Conservation (phyloP, 2,888 invertebrate species). For the Chironomus tentans region DNA sequence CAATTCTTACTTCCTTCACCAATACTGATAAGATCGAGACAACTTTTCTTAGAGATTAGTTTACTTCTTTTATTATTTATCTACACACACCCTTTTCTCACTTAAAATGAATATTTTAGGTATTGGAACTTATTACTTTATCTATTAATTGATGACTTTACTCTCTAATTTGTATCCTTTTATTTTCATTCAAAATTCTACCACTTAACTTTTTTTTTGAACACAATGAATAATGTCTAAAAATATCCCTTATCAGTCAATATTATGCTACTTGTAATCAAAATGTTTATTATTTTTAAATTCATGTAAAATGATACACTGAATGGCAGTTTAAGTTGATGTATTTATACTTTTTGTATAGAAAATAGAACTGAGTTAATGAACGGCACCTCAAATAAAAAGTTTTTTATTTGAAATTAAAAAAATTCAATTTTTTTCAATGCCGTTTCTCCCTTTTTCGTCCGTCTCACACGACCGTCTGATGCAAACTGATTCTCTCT, state of each 20-base stretch:
- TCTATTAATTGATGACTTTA: too few relatives aligned
- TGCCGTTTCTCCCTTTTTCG: neutral
- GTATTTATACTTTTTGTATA: too few relatives aligned
- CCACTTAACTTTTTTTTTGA: neutral
- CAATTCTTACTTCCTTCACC: neutral
- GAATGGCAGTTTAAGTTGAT: neutral
- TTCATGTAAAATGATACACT: neutral
- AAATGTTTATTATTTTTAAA: neutral
- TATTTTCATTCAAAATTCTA: too few relatives aligned
- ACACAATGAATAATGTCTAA: neutral
- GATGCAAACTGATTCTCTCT: slow-evolving; percentile 18
- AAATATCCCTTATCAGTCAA: neutral
- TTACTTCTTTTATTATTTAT: neutral
- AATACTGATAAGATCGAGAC: neutral
- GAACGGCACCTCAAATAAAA: neutral
- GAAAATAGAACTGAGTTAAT: neutral
- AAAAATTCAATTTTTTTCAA: neutral
- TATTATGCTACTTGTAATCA: neutral
- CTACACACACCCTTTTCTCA: too few relatives aligned
- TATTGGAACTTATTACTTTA: too few relatives aligned
- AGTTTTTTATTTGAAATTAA: neutral
- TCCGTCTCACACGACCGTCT: slow-evolving; percentile 14
- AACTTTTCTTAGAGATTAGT: neutral
- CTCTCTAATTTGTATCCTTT: too few relatives aligned
- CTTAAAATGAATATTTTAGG: too few relatives aligned